Evolutionary conservation across 2,888 invertebrate species (phyloP).

Genomic region (Limnephilus rhombicus): DNA sequence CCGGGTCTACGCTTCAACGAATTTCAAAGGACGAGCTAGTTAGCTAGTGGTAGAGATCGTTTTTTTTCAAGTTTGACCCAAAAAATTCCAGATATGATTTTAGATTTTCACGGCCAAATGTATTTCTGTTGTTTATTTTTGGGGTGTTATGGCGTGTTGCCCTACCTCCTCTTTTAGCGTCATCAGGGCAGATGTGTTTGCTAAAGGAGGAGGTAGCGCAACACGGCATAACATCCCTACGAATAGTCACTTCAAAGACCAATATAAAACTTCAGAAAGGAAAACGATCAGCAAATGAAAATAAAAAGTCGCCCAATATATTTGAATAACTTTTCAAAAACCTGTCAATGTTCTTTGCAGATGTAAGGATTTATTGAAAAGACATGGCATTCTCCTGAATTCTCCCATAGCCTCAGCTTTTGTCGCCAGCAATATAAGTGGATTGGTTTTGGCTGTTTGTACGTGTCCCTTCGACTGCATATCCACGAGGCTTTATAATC

Average conservation of each 20-base stretch:
- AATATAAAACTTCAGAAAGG: background rate
- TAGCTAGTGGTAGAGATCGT: too few species aligned
- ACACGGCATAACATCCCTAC: background rate
- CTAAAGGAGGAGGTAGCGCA: too few species aligned
- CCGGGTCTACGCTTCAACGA: too few species aligned
- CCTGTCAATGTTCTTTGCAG: constrained; percentile 50
- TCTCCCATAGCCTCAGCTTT: constrained; percentile 62
- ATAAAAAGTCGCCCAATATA: background rate
- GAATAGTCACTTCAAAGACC: background rate
- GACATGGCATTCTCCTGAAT: constrained; percentile 47
- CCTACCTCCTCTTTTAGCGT: too few species aligned
- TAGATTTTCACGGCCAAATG: too few species aligned
- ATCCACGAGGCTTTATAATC: constrained; percentile 92
- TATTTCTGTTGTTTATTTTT: too few species aligned
- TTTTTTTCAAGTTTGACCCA: too few species aligned
- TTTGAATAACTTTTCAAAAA: background rate
- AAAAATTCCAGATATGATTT: too few species aligned
- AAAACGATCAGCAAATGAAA: background rate
- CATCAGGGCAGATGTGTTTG: too few species aligned
- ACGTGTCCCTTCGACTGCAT: constrained; percentile 94
- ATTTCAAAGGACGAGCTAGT: too few species aligned
- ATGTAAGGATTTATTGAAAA: constrained; percentile 59
- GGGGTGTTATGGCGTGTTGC: too few species aligned
- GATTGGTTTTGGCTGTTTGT: constrained; percentile 84
- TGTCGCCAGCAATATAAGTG: constrained; percentile 85